A percentile compares a stretch with the other conserved stretches of the same genome.
Evolutionary conservation across 2,888 invertebrate genomes (phyloP).

Genomic region (Drosophila emarginata): DNA sequence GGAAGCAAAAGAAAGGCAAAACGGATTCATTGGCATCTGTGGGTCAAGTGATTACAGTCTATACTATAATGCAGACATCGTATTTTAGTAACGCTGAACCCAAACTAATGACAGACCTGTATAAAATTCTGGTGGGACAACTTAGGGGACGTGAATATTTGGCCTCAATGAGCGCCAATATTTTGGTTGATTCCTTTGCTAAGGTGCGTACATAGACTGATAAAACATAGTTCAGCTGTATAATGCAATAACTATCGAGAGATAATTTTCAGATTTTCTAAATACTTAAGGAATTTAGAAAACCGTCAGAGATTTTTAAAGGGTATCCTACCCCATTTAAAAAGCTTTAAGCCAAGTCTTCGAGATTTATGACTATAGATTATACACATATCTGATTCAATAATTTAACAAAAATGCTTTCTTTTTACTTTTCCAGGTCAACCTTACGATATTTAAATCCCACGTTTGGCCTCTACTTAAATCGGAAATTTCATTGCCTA

Average conservation of each 20-base stretch:
- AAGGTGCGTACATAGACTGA: constrained; percentile 25
- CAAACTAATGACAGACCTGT: constrained; percentile 33
- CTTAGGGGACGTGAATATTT: constrained; percentile 58
- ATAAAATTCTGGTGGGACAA: constrained; percentile 38
- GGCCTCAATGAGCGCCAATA: constrained; percentile 30
- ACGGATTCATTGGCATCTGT: constrained; percentile 58
- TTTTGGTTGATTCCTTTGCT: constrained; percentile 40
- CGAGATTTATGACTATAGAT: too few relatives aligned
- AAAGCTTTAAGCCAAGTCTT: too few relatives aligned
- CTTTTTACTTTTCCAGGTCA: not conserved
- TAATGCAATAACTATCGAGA: too few relatives aligned
- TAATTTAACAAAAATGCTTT: too few relatives aligned
- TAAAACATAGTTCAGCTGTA: too few relatives aligned
- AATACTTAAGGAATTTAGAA: too few relatives aligned
- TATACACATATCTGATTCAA: too few relatives aligned
- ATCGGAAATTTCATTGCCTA: constrained; percentile 33
- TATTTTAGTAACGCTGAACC: constrained; percentile 24
- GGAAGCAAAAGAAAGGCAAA: constrained; percentile 43
- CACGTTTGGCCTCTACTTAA: constrained; percentile 50
- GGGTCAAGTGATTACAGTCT: constrained; percentile 48
- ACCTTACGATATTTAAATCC: constrained; percentile 14
- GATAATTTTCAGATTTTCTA: too few relatives aligned
- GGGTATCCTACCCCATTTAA: too few relatives aligned
- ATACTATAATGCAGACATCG: constrained; percentile 34
- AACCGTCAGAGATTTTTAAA: too few relatives aligned